Evolutionary conservation across 2,888 invertebrate genomes (phyloP), one percentile per base, ranked within the genome.

Genomic region (Synanthedon vespiformis): DNA sequence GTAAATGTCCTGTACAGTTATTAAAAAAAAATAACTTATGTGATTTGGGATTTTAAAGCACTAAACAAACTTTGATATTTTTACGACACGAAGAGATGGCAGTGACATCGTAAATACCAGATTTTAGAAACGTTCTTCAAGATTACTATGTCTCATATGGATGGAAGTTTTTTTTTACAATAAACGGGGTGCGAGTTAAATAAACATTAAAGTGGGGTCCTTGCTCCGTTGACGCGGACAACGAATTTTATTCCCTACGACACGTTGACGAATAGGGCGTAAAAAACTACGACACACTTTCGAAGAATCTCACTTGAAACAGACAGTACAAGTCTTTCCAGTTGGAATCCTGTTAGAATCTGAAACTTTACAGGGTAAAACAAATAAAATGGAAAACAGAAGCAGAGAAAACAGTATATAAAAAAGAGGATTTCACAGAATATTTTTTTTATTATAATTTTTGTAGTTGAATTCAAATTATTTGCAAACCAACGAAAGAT

Each of bases 171-270:
- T 77, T n/a, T 74, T 73, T 68, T 63, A 62, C 55, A 16, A 48
- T 48, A 50, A 47, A 34, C 8, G 10, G 54, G 55, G 49, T 51
- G 40, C 49, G 27, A 52, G 27, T 40, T 52, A 47, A 22, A 51
- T 18, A 48, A 51, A 54, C 51, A 54, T 48, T 48, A 52, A 49
- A 14, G 11, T 27, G 63, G 66, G 76, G 77, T 80, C 73, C 70
- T 72, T 78, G 79, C 70, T 67, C 75, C 64, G 68, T 72, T 78
- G 79, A 69, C 68, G 74, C 64, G 68, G 70, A 63, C 67, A 72
- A 72, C 70, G 70, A 75, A 76, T 80, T 84, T 79, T 83, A 81
- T 80, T 77, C 72, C 70, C 63, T 70, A 77, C 70, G 73, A 75
- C 74, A 76, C 70, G 75, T 74, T 81, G 80, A 82, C 77, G 77